phyloP scores from a whole-genome alignment of 92 coral and sea anemone species.

The Zoanthus sansibaricus region DNA sequence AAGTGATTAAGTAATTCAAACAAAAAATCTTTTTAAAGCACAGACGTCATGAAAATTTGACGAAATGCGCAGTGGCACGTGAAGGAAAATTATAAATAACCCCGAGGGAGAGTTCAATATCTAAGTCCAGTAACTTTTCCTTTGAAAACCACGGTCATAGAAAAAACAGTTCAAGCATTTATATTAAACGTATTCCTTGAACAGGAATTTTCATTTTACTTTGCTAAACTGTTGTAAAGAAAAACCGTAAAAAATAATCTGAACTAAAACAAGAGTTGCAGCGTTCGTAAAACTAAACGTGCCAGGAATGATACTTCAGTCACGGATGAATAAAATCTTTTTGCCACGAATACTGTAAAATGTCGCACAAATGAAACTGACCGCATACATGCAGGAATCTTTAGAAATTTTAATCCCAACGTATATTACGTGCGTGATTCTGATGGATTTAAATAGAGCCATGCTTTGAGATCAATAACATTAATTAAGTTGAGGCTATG shows the following conservation, averaged over 20 bases:
- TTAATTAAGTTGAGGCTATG: not conserved
- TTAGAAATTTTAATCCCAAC: not conserved
- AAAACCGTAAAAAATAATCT: no score
- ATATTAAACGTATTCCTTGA: not conserved
- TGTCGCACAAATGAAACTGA: no score
- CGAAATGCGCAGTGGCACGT: not conserved
- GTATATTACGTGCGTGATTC: not conserved
- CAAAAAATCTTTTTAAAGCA: not conserved
- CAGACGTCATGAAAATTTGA: conserved; percentile 8
- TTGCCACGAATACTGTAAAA: no score
- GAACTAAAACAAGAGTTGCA: no score
- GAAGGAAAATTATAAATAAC: not conserved
- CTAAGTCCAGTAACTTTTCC: not conserved
- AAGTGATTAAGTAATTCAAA: not conserved
- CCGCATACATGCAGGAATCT: no score
- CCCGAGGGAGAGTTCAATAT: not conserved
- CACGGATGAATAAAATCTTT: no score
- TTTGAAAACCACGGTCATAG: not conserved
- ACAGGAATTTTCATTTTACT: not conserved
- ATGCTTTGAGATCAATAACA: not conserved
- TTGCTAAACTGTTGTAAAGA: no score
- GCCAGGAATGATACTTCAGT: no score
- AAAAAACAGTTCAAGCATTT: not conserved
- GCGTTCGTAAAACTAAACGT: no score
- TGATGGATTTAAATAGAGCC: not conserved